These are phyloP conservation scores for Odocoileus hemionus DNA, from an alignment of 2,113 vertebrate species.

Conservation along the genomic window DNA sequence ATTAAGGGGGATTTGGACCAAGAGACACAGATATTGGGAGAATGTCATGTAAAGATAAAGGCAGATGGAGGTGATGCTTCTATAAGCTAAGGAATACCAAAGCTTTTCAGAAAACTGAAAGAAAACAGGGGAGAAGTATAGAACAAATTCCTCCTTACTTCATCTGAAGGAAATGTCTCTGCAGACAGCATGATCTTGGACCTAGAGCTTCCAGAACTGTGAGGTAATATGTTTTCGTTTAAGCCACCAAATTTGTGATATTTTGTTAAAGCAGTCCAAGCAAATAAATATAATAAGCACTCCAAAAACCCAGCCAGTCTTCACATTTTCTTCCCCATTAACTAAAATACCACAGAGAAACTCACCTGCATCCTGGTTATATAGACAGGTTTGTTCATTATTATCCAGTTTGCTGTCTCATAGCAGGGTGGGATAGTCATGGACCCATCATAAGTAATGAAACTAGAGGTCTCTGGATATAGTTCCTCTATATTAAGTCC, in stretches of 20 bases:
- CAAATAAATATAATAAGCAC: not conserved
- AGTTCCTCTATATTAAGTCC: slow-evolving; percentile 97
- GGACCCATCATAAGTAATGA: slow-evolving; percentile 97
- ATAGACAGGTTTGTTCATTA: slow-evolving; percentile 99
- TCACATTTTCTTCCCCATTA: not conserved
- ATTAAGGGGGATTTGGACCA: not conserved
- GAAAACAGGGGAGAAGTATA: not conserved
- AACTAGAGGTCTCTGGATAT: slow-evolving; percentile 97
- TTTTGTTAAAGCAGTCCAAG: not conserved
- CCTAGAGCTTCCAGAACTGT: not conserved
- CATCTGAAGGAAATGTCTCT: not conserved
- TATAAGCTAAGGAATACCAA: not conserved
- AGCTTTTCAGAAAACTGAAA: not conserved
- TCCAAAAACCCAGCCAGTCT: not conserved
- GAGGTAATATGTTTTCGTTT: not conserved
- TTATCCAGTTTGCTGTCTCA: slow-evolving; percentile 97
- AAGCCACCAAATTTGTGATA: not conserved
- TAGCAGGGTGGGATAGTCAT: slow-evolving; percentile 99
- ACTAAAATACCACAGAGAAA: not conserved
- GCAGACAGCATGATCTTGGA: not conserved
- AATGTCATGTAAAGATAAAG: not conserved
- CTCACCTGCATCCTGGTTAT: slow-evolving; percentile 99
- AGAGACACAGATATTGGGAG: not conserved
- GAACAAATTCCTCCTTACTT: not conserved
- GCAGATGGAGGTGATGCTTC: not conserved